A percentile compares a stretch with the other conserved stretches of the same genome.
phyloP scores from a whole-genome alignment of 2,888 invertebrate genomes.

The Venustoraphidia nigricollis region DNA sequence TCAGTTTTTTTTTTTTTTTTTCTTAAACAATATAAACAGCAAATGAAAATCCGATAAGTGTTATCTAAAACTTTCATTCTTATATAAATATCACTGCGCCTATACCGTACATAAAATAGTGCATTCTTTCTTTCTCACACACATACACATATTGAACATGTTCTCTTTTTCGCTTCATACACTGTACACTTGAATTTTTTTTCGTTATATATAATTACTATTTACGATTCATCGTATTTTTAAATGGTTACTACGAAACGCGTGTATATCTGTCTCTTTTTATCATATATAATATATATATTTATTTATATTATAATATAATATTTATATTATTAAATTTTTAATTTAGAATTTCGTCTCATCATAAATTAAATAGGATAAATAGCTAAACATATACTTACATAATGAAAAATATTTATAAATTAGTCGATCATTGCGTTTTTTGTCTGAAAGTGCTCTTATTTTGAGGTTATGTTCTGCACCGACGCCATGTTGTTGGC shows the following conservation, averaged over 20 bases:
- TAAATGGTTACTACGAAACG: slow-evolving; percentile 3
- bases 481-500: too few species aligned
- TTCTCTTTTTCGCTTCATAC: neutral
- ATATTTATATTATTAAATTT: slow-evolving; percentile 22
- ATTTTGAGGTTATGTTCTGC: too few species aligned
- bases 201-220: slow-evolving; percentile 22
- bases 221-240: slow-evolving; percentile 14
- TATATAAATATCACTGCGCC: neutral
- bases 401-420: neutral
- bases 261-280: neutral
- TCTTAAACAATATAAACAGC: slow-evolving; percentile 1
- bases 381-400: neutral
- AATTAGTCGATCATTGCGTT: too few species aligned
- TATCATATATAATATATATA: neutral
- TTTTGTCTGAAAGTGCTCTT: too few species aligned
- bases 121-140: neutral
- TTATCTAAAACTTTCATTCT: neutral
- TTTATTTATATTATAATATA: slow-evolving; percentile 11
- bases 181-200: slow-evolving; percentile 16
- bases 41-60: neutral
- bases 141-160: neutral
- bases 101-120: too few species aligned
- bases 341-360: slow-evolving; percentile 32
- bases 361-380: slow-evolving; percentile 14
- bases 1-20: neutral